Base-by-base conservation (phyloP, 2,888 invertebrate species). In the Ephialtes manifestator region DNA sequence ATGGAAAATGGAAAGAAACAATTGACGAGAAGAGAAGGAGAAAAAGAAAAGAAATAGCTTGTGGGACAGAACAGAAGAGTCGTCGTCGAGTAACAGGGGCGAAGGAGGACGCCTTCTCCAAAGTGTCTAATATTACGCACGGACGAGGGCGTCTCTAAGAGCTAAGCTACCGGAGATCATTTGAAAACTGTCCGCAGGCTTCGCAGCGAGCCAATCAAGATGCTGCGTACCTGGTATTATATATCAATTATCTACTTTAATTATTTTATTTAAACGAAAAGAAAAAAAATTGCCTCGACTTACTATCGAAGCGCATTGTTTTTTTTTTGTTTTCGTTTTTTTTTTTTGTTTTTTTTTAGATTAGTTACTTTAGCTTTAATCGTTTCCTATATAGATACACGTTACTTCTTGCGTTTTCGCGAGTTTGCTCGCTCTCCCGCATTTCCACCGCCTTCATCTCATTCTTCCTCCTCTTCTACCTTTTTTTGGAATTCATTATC, bases 91-190 rank as follows among this genome's bases (percentile, higher is more conserved):
- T 86, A 87, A 88, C 79, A 88, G 87, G 86, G 84, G 87, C 86
- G 58, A 87, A 46, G 84, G 86, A 81, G 87, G 89, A 88, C 89
- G 89, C 88, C 90, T 88, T 87, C 82, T 89, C 89, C 90, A 89
- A 89, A 90, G 68, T 81, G 86, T 92, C 89, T 65, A 35, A 39
- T 39, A 65, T 20, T 81, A 80, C 89, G 86, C 85, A 85, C 89
- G 90, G 89, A 89, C 87, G 90, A 92, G 90, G 90, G 87, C 89
- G 92, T 89, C 92, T 92, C 94, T 93, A 94, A 93, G 91, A 93
- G 93, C 94, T 94, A 94, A 93, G 92, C 94, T 94, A 94, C 93
- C 93, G 93, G 94, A 94, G 94, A 94, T 94, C 94, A 94, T 94
- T 94, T 92, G 94, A 94, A 94, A 94, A 94, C 94, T 94, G 94